Evolutionary conservation across 2,888 invertebrate species (phyloP), one percentile per base, ranked within the genome.

Genomic region (Zelleria hepariella): DNA sequence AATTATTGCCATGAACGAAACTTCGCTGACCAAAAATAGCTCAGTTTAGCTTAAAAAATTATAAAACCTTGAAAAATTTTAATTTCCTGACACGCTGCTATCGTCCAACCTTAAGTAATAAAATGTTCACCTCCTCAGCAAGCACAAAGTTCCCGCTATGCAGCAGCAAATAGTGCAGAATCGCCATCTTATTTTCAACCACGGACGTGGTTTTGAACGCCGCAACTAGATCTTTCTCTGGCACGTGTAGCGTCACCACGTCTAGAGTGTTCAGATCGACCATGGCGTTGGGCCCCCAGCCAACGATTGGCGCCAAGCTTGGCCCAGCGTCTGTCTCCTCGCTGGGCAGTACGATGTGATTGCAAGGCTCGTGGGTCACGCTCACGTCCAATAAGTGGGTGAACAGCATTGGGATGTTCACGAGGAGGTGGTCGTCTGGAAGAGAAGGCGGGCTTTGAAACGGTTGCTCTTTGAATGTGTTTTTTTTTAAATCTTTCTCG

Each of bases 351-450:
- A 94, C 91, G 58, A 95, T 92, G 71, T 95, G 95, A 68, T 94
- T 94, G 67, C 93, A 94, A 0, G 96, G 96, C 74, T 96, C 96
- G 78, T 96, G 96, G 68, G 92, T 91, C 8, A 94, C 84, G 3
- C 96, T 95, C 56, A 96, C 93, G 83, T 97, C 97, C 59, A 97
- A 85, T 25, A 97, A 82, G 73, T 97, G 96, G 0, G 94, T 93
- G 82, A 96, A 97, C 27, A 95, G 89, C 72, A 94, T 95, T 15
- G 96, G 95, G 24, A 95, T 93, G 70, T 94, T 93, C 1, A 97
- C 95, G 42, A 96, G 79, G 73, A 97, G 91, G 68, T 95, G 94
- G 74, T 95, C 94, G 64, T 94, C 94, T 94, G 84, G 61, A 79
- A 80, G n/a, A n/a, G 8, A 48, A 20, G 4, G n/a, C 3, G 5